A percentile compares a stretch with the other conserved stretches of the same genome.
These are phyloP conservation scores for Rallus limicola DNA, from an alignment of 2,113 vertebrate species.

Conservation along the genomic window DNA sequence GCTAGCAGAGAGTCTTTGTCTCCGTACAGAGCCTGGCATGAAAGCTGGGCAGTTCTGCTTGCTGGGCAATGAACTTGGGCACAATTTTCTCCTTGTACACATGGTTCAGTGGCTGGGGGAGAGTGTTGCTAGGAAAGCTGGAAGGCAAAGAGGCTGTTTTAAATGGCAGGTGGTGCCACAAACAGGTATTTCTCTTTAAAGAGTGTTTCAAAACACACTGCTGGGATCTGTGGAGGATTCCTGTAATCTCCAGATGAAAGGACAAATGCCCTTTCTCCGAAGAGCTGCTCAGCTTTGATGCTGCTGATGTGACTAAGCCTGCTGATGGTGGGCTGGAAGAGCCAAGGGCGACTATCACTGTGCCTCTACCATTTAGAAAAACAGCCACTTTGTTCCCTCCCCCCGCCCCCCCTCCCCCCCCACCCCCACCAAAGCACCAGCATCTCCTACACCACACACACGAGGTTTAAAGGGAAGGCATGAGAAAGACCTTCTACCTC, in stretches of 20 bases:
- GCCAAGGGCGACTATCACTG: neutral
- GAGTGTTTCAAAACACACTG: slow-evolving; percentile 3
- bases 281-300: slow-evolving; percentile 29
- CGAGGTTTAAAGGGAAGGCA: neutral
- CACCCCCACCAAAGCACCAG: neutral
- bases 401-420: neutral
- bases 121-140: neutral
- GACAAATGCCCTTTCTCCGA: slow-evolving; percentile 36
- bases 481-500: neutral
- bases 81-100: neutral
- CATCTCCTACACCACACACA: neutral
- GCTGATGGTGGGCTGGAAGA: slow-evolving; percentile 33
- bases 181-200: slow-evolving; percentile 26
- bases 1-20: neutral
- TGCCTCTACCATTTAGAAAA: neutral
- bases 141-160: neutral
- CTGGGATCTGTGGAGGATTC: neutral
- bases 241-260: slow-evolving; percentile 59
- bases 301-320: slow-evolving; percentile 30
- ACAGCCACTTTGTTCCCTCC: neutral
- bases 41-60: neutral
- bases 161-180: slow-evolving; percentile 9
- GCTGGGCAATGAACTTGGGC: neutral
- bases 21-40: neutral
- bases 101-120: neutral